Conservation (phyloP, 2,113 vertebrate genomes). For the Pyxicephalus adspersus region DNA sequence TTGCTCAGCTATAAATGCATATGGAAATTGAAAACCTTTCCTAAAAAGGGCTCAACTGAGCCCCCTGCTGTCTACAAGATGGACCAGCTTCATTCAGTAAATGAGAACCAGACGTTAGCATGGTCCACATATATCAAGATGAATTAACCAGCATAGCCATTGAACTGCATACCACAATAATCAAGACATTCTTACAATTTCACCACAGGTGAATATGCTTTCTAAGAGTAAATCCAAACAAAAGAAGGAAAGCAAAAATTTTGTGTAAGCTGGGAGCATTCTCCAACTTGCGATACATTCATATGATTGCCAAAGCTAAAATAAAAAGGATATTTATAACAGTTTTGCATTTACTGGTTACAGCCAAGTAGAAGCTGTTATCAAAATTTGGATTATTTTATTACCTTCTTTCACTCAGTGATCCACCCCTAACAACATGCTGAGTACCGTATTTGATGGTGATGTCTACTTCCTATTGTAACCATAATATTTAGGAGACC, state of each 20-base stretch:
- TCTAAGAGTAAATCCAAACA: neutral
- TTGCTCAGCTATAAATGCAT: no score
- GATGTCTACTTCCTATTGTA: no score
- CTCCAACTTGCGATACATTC: neutral
- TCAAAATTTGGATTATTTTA: neutral
- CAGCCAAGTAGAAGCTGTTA: neutral
- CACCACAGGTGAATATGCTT: neutral
- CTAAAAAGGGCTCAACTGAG: conserved; percentile 47
- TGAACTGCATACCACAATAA: neutral
- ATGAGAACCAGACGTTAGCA: conserved; percentile 4
- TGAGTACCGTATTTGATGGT: no score
- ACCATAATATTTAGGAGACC: no score
- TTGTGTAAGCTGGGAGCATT: neutral
- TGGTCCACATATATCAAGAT: neutral
- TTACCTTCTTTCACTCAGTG: no score
- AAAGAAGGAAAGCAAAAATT: neutral
- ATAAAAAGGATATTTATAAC: neutral
- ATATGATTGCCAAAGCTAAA: neutral
- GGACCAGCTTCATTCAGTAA: neutral
- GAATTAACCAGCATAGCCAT: conserved; percentile 9
- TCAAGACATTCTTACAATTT: neutral
- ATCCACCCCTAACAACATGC: no score
- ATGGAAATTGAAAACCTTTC: neutral
- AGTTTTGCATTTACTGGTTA: neutral
- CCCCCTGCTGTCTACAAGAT: conserved; percentile 44